These are phyloP conservation scores for Babyrousa celebensis DNA, from an alignment of 2,797 vertebrate genomes.

Conservation along the genomic window DNA sequence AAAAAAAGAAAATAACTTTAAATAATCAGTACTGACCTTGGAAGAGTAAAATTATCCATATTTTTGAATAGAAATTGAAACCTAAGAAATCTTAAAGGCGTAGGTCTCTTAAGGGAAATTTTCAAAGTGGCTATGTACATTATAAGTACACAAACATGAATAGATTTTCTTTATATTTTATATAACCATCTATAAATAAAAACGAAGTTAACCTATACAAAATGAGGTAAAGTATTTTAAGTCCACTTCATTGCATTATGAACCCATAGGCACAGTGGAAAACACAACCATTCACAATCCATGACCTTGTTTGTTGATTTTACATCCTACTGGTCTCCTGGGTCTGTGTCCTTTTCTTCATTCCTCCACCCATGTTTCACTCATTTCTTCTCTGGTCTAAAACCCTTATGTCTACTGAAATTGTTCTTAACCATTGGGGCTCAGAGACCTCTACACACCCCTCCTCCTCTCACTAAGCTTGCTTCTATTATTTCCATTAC, in stretches of 20 bases:
- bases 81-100: neutral
- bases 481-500: neutral
- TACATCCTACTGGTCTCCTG: neutral
- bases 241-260: neutral
- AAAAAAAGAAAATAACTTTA: too few relatives aligned
- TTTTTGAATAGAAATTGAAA: neutral
- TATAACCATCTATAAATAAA: neutral
- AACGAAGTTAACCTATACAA: neutral
- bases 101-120: neutral
- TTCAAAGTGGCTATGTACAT: neutral
- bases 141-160: neutral
- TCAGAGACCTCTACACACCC: too few relatives aligned
- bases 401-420: too few relatives aligned
- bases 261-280: neutral
- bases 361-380: too few relatives aligned
- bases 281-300: too few relatives aligned
- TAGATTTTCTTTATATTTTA: conserved; percentile 13
- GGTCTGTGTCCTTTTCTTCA: neutral
- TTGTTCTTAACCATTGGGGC: too few relatives aligned
- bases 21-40: neutral
- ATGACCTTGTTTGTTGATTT: neutral
- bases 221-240: neutral
- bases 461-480: too few relatives aligned
- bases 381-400: neutral
- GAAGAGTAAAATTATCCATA: neutral